phyloP scores from a whole-genome alignment of 2,797 vertebrate genomes.

The Hydrophis major region DNA sequence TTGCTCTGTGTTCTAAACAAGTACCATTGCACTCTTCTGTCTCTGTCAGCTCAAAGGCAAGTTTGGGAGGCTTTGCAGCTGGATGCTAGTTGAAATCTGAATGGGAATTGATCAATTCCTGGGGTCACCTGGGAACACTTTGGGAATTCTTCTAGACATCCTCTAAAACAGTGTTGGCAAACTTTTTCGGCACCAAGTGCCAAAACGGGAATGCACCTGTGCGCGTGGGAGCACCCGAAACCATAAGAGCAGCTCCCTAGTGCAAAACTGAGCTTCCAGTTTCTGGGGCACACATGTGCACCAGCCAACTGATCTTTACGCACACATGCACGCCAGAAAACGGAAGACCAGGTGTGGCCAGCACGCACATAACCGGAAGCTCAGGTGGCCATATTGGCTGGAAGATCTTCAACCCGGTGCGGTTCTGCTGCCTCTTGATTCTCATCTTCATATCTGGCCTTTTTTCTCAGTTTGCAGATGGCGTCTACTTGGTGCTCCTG shows the following conservation, averaged over 20 bases:
- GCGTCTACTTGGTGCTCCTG: conserved; percentile 92
- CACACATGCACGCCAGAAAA: too few species aligned
- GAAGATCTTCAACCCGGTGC: not conserved
- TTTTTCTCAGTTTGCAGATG: conserved; percentile 90
- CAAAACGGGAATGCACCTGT: too few species aligned
- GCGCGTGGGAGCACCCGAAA: too few species aligned
- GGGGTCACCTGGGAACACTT: not conserved
- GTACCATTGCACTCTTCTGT: not conserved
- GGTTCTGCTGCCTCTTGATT: not conserved
- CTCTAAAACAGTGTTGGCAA: too few species aligned
- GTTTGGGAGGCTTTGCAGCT: not conserved
- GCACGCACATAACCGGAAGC: too few species aligned
- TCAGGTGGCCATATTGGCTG: not conserved
- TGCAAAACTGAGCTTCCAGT: too few species aligned
- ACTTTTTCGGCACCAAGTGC: too few species aligned
- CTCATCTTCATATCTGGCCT: not conserved
- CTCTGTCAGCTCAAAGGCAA: not conserved
- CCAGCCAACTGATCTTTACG: too few species aligned
- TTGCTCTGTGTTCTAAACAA: not conserved
- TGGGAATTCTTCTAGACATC: not conserved
- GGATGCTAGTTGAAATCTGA: not conserved
- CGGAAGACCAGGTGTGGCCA: too few species aligned
- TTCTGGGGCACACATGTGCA: too few species aligned
- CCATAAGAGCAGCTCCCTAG: too few species aligned
- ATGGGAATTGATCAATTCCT: not conserved